phyloP scores from a whole-genome alignment of 2,113 vertebrate species.

The Lagopus leucura region DNA sequence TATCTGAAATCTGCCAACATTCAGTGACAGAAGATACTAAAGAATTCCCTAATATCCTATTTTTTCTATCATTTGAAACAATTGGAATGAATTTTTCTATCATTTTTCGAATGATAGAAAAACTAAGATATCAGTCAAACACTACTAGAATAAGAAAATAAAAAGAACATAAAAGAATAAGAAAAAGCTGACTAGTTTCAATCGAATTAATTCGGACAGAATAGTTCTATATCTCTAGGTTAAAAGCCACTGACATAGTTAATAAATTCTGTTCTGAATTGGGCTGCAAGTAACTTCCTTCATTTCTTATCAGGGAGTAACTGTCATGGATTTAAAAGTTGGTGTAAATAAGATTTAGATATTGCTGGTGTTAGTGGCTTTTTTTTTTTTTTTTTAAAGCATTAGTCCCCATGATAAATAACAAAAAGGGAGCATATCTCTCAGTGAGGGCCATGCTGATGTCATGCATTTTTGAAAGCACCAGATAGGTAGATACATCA shows the following conservation, averaged over 20 bases:
- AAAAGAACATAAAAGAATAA: background rate
- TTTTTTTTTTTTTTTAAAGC: conserved; percentile 1
- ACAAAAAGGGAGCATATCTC: background rate
- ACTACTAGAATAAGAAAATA: background rate
- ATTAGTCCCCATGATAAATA: background rate
- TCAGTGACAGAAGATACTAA: background rate
- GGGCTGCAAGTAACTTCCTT: background rate
- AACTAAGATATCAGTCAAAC: conserved; percentile 7
- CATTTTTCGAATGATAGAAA: background rate
- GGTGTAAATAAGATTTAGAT: background rate
- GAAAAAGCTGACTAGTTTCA: background rate
- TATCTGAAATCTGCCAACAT: conserved; percentile 30
- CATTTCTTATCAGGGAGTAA: background rate
- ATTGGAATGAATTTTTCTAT: background rate
- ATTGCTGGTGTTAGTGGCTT: background rate
- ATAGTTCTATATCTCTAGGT: background rate
- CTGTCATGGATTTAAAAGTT: background rate
- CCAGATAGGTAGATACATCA: background rate
- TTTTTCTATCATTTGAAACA: too few relatives aligned
- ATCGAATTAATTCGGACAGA: background rate
- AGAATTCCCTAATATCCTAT: background rate
- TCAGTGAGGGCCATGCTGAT: background rate
- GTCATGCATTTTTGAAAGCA: background rate
- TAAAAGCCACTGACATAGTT: background rate
- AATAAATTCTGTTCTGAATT: background rate